These are phyloP conservation scores for Amblyjoppa fuscipennis DNA, from an alignment of 2,888 invertebrate genomes.

Conservation along the genomic window DNA sequence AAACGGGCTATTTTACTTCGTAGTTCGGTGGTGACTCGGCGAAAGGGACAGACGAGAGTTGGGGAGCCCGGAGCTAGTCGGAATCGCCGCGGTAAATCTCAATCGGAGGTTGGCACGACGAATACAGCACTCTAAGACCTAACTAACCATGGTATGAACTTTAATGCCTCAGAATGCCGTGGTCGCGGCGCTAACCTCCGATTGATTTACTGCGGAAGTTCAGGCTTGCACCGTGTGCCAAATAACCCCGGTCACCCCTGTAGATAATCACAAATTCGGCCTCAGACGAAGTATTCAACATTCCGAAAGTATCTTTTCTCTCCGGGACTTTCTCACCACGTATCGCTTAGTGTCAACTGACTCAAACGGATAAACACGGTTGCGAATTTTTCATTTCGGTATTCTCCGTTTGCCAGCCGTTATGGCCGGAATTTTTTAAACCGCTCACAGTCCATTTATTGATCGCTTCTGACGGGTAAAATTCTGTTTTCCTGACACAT, in stretches of 20 bases:
- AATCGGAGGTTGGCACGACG: neutral
- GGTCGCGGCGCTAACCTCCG: neutral
- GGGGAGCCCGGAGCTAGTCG: neutral
- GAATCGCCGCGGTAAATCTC: neutral
- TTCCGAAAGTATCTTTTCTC: neutral
- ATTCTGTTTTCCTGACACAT: too few relatives aligned
- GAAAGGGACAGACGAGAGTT: neutral
- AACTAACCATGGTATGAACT: neutral
- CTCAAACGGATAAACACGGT: too few relatives aligned
- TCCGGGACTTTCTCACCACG: neutral
- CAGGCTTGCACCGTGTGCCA: neutral
- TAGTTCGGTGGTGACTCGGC: neutral
- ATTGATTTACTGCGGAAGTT: neutral
- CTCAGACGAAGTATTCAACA: neutral
- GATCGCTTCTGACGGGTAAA: too few relatives aligned
- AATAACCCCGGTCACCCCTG: neutral
- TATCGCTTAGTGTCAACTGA: neutral
- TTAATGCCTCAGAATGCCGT: neutral
- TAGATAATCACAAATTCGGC: neutral
- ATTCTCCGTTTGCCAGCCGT: too few relatives aligned
- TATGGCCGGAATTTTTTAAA: too few relatives aligned
- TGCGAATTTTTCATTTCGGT: too few relatives aligned
- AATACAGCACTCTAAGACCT: neutral
- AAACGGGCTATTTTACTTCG: slow-evolving; percentile 18
- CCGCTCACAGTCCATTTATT: too few relatives aligned